phyloP scores from a whole-genome alignment of 2,888 invertebrate species.

The Pyralis farinalis region DNA sequence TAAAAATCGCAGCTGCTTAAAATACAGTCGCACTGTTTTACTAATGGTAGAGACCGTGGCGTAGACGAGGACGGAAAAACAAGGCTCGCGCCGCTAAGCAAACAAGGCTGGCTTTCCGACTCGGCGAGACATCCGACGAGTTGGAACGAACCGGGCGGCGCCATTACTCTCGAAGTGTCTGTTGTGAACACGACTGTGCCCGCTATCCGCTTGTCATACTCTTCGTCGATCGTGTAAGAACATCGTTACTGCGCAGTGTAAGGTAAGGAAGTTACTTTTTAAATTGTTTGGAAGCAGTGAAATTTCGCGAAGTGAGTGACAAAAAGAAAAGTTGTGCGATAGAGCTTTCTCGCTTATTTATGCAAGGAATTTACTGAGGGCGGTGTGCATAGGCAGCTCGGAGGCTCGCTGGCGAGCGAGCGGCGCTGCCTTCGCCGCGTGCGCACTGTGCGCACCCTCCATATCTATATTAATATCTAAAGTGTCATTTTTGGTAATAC shows the following conservation, averaged over 20 bases:
- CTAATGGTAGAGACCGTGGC: slow-evolving; percentile 4
- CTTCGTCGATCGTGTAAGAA: slow-evolving; percentile 70
- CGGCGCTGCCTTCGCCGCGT: slow-evolving; percentile 67
- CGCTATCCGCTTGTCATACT: slow-evolving; percentile 64
- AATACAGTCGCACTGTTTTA: slow-evolving; percentile 40
- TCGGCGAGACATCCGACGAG: slow-evolving; percentile 59
- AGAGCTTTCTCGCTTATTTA: slow-evolving; percentile 76
- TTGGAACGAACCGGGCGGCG: slow-evolving; percentile 64
- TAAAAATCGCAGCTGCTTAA: slow-evolving; percentile 35
- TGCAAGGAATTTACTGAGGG: slow-evolving; percentile 78
- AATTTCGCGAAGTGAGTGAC: slow-evolving; percentile 56
- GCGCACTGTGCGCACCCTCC: slow-evolving; percentile 54
- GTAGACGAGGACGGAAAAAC: slow-evolving; percentile 41
- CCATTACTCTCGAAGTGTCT: slow-evolving; percentile 75
- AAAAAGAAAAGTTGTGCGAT: slow-evolving; percentile 39
- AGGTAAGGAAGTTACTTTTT: slow-evolving; percentile 69
- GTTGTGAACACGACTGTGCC: slow-evolving; percentile 70
- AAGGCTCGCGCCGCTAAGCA: slow-evolving; percentile 64
- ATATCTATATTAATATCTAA: slow-evolving; percentile 23
- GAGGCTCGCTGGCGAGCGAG: slow-evolving; percentile 61
- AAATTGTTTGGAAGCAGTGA: slow-evolving; percentile 66
- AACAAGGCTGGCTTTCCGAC: slow-evolving; percentile 77
- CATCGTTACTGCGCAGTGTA: slow-evolving; percentile 76
- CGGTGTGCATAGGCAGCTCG: slow-evolving; percentile 65
- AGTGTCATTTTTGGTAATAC: slow-evolving; percentile 58